Evolutionary conservation across 2,888 invertebrate species (phyloP).

Genomic region (Carpatolechia fugitivella): DNA sequence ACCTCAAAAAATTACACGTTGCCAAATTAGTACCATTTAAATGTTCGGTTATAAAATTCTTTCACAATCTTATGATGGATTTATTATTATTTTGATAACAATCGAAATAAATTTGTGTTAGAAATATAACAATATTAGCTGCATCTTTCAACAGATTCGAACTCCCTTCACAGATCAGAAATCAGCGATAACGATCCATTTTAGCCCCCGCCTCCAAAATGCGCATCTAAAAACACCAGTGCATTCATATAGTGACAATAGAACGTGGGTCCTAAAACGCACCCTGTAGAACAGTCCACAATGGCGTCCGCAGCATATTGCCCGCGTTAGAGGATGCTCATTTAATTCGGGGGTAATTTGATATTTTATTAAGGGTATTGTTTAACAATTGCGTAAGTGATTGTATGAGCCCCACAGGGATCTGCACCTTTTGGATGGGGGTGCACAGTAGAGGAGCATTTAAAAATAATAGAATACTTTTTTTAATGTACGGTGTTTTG

Average conservation of each 20-base stretch:
- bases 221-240: constrained; percentile 16
- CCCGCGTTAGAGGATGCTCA: constrained; percentile 50
- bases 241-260: constrained; percentile 13
- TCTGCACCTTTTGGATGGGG: constrained; percentile 49
- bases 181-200: not conserved
- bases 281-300: constrained; percentile 23
- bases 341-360: constrained; percentile 64
- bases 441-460: constrained; percentile 26
- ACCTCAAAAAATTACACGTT: too few species aligned
- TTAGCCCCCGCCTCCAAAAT: constrained; percentile 9
- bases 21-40: too few species aligned
- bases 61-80: too few species aligned
- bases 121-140: too few species aligned
- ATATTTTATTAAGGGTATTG: constrained; percentile 74
- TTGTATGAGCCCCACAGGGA: constrained; percentile 49
- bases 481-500: too few species aligned
- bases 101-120: too few species aligned
- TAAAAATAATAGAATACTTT: not conserved
- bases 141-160: too few species aligned
- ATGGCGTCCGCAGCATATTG: constrained; percentile 42
- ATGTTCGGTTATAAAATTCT: too few species aligned
- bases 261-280: constrained; percentile 3
- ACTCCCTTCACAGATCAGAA: too few species aligned
- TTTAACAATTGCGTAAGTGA: constrained; percentile 79
- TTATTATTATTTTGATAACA: too few species aligned